Base-by-base conservation (phyloP, 2,888 invertebrate species). In the Standfussiana lucernea region DNA sequence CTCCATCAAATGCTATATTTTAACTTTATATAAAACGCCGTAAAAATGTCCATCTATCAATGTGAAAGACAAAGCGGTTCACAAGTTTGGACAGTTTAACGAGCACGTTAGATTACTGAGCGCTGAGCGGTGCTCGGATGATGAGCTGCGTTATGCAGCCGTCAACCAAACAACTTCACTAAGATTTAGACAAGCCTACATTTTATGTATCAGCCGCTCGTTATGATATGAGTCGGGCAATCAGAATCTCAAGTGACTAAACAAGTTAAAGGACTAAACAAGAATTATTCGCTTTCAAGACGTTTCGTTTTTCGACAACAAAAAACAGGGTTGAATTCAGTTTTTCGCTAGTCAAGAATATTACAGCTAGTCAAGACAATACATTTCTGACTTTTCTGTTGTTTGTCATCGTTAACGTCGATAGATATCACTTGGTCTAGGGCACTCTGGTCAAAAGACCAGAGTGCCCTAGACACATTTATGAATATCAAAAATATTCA, bases 21-120 rank as follows among this genome's bases (percentile, higher is more conserved):
- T 35, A 81, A 77, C 32, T 62, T 67, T 3, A 32, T 65, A 69
- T 67, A 85, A 74, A 78, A 11, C 21, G 11, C 10, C 50, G 65
- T 72, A 75, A 79, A 76, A 77, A 71, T 68, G 32, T 84, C 50
- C 62, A 78, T 79, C 72, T 73, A 76, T 80, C 74, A 80, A 68
- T 77, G 47, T 85, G 78, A 79, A 72, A 83, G 67, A 85, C 81
- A 83, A 83, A 80, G 72, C 71, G 61, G 66, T 83, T 72, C 74
- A 72, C 64, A 65, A 85, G 79, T 86, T 86, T 79, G 70, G 80
- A 87, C 85, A 86, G 83, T 83, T 86, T 78, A 80, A 83, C 79
- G 86, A 87, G 80, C 69, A 45, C 50, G 56, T 73, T 42, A 65
- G 53, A 84, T 50, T 74, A 73, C 71, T 76, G 28, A 79, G 62